A percentile compares a stretch with the other conserved stretches of the same genome.
Evolutionary conservation across 2,113 vertebrate genomes (phyloP).

Genomic region (Thryonomys swinderianus): DNA sequence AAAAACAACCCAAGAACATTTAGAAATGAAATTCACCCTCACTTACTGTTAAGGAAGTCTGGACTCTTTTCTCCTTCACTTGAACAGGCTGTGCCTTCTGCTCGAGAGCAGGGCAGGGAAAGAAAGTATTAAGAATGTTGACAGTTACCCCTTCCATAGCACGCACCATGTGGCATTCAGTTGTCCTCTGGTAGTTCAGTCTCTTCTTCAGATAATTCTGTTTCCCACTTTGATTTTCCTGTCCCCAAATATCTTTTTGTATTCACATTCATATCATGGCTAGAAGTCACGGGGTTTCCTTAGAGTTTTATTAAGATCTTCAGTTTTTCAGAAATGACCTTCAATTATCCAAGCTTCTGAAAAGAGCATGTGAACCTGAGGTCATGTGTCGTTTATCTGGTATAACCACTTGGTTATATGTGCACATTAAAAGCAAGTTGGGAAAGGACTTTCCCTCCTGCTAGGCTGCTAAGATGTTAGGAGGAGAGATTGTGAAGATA

Average conservation of each 20-base stretch:
- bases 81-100: background rate
- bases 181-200: background rate
- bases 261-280: background rate
- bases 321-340: background rate
- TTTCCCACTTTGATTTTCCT: accelerated
- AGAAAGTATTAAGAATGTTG: background rate
- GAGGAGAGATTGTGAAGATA: background rate
- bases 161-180: accelerated
- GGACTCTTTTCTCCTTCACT: background rate
- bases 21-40: background rate
- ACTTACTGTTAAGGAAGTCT: background rate
- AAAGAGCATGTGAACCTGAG: background rate
- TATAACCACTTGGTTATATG: accelerated
- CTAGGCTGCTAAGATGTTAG: background rate
- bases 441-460: background rate
- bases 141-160: too few species aligned
- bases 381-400: background rate
- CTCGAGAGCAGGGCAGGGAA: background rate
- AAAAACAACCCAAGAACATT: background rate
- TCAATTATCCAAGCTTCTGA: background rate
- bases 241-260: accelerated
- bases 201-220: too few species aligned
- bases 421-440: background rate
- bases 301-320: background rate
- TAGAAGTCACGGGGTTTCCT: background rate